Base-by-base conservation (phyloP, 2,113 vertebrate species). In the Pampusana beccarii region DNA sequence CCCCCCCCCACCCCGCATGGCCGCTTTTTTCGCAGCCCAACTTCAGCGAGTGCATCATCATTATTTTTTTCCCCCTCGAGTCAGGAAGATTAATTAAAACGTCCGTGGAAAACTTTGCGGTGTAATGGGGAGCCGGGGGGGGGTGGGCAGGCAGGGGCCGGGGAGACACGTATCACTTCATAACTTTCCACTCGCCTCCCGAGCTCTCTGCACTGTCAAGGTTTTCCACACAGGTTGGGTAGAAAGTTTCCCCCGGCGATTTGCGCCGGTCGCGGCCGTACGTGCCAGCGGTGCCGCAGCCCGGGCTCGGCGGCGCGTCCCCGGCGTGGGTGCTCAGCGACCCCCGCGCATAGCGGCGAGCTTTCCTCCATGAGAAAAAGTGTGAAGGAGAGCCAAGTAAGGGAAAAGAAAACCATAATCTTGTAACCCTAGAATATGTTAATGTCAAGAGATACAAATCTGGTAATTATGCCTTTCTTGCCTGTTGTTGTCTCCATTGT, bases 351-450 rank as follows among this genome's bases (percentile, higher is more conserved):
- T 17, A 8, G 29, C 71, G 9, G 16, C 44, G 14, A 56, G 23
- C 5, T 40, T 10, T 50, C 3, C 29, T 62, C 42, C 18, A 12
- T 2, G 4, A 38, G 33, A 26, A 86, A 38, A 83, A 34, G 65
- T 18, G 65, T 42, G 53, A 81, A 85, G 24, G 53, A 19, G 42
- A 79, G 48, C 16, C 17, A 38, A 34, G 61, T 13, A 15, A 75
- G 58, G 67, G 79, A 61, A 84, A 90, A 90, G 34, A 75, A 88
- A 83, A 25, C 72, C 79, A 53, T 74, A 86, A 94, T 16, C 83
- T 92, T 79, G 94, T 92, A 95, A 94, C 91, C 79, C 84, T 93
- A 95, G 93, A 94, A 56, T 92, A 95, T 95, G 96, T 70, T 95
- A 92, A 83, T 83, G 61, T 14, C 48, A n/a, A 20, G 78, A 87